Evolutionary conservation across 2,797 vertebrate genomes (phyloP).

Genomic region (Rhadinocentrus ornatus): DNA sequence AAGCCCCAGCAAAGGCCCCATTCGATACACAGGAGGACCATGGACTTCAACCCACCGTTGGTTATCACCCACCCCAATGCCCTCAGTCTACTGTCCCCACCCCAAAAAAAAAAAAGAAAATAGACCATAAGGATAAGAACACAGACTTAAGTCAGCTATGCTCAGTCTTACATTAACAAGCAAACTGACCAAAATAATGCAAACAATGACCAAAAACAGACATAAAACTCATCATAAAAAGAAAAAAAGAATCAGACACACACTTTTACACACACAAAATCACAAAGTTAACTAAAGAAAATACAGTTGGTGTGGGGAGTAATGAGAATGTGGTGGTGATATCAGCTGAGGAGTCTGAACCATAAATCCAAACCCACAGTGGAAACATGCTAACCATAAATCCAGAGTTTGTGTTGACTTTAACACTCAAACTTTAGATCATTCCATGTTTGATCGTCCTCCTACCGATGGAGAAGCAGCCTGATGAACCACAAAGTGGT

Average conservation of each 20-base stretch:
- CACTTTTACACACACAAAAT: background rate
- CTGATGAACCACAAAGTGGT: background rate
- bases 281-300: background rate
- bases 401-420: slow-evolving; percentile 1
- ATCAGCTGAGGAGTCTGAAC: background rate
- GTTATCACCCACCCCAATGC: no score
- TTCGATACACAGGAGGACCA: no score
- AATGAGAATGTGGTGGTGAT: background rate
- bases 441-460: background rate
- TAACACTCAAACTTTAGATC: slow-evolving; percentile 4
- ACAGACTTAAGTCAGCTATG: no score
- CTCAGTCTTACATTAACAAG: background rate
- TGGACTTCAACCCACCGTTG: no score
- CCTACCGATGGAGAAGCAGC: background rate
- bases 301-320: slow-evolving; percentile 1
- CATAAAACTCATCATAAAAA: background rate
- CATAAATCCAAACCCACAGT: background rate
- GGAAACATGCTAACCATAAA: background rate
- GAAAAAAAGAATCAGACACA: background rate
- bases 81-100: no score
- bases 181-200: background rate
- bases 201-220: background rate
- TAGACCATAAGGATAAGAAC: background rate
- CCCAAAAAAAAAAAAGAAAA: background rate
- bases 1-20: no score